Conservation (phyloP, 1,140 invertebrate genomes). For the Microplitis demolitor region DNA sequence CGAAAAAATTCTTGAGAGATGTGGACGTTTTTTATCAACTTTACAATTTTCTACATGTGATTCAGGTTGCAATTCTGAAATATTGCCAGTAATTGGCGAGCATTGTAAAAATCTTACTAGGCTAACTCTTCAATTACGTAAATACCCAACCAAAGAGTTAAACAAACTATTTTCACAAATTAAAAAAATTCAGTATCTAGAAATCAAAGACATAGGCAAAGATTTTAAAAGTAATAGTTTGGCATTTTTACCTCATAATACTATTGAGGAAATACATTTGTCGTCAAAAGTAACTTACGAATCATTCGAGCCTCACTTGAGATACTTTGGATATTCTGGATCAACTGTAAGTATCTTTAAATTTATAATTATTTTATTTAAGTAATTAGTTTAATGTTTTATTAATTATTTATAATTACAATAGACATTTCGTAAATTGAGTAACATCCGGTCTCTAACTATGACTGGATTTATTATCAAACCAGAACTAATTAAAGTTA, state of each 20-base stretch:
- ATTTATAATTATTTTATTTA: too few relatives aligned
- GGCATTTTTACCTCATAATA: background rate
- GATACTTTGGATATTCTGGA: background rate
- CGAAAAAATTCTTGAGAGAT: background rate
- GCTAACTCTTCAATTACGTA: background rate
- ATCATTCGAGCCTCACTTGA: background rate
- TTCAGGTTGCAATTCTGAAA: background rate
- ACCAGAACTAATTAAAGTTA: background rate
- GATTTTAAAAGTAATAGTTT: background rate
- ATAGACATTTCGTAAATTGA: background rate
- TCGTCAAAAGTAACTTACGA: background rate
- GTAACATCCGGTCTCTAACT: background rate
- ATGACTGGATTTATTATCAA: background rate
- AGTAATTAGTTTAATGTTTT: background rate
- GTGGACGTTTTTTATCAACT: background rate
- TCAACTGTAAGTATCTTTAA: background rate
- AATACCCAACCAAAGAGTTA: background rate
- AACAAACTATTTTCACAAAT: background rate
- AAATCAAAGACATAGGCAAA: background rate
- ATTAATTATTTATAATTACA: background rate
- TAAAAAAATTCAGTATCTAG: background rate
- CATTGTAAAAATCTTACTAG: background rate
- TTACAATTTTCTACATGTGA: background rate
- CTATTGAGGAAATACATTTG: background rate
- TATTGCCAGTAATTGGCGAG: background rate